Conservation (phyloP, 1,140 invertebrate genomes). For the Antheraea mylitta region DNA sequence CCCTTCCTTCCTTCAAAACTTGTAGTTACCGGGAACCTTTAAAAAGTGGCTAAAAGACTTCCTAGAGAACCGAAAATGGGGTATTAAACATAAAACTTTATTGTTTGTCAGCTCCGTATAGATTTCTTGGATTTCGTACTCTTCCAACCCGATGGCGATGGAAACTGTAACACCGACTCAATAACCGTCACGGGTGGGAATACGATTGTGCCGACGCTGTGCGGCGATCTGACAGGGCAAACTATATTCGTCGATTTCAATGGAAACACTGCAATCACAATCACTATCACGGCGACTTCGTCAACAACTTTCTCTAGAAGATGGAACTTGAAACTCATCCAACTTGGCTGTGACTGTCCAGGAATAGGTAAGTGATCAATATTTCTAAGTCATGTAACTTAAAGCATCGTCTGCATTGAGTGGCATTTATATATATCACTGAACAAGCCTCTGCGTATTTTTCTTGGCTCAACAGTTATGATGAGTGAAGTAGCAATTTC, state of each 20-base stretch:
- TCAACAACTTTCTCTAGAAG: conserved; percentile 81
- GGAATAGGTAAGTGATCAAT: conserved; percentile 75
- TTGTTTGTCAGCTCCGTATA: conserved; percentile 81
- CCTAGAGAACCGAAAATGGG: too few species aligned
- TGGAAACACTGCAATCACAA: conserved; percentile 82
- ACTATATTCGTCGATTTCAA: conserved; percentile 90
- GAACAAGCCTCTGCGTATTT: too few species aligned
- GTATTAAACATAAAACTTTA: not conserved
- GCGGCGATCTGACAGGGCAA: conserved; percentile 89
- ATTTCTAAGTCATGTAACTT: not conserved
- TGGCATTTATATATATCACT: too few species aligned
- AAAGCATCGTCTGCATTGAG: too few species aligned
- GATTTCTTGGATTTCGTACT: conserved; percentile 88
- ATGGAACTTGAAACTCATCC: conserved; percentile 88
- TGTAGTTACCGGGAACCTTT: too few species aligned
- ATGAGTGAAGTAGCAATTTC: too few species aligned
- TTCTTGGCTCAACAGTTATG: too few species aligned
- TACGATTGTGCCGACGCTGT: conserved; percentile 84
- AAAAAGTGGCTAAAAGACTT: too few species aligned
- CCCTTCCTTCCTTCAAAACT: too few species aligned
- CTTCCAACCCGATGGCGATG: conserved; percentile 86
- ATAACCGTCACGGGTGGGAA: conserved; percentile 85
- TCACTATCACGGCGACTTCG: conserved; percentile 82
- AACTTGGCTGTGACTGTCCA: conserved; percentile 85
- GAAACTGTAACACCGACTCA: conserved; percentile 85